Base-by-base conservation (phyloP, 1,140 invertebrate genomes). In the Latrodectus geometricus region DNA sequence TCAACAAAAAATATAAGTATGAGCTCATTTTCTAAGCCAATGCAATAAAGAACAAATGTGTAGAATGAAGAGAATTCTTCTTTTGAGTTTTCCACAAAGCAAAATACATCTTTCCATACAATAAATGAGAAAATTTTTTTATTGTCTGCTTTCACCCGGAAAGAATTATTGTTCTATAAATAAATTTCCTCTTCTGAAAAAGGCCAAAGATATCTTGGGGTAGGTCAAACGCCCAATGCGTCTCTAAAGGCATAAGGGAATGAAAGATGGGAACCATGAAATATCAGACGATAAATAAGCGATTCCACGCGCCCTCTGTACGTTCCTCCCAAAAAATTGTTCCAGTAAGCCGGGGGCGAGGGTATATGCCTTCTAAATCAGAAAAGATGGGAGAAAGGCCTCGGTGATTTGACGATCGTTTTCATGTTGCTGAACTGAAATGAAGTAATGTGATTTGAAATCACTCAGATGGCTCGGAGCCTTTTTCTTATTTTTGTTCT, bases 371-470 rank as follows among this genome's bases (percentile, higher is more conserved):
- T 52, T 23, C 48, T 75, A 84, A 84, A 84, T 84, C 81, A 84
- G 50, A 74, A 65, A 72, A 70, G 61, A 50, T 48, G 73, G 61
- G 35, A 48, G 73, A 52, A 48, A 65, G 56, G 81, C 23, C 54
- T 68, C 61, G 81, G 81, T 84, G 73, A 84, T 76, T 84, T 84
- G 81, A 75, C 81, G 81, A 84, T 68, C 72, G 73, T 68, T 76
- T 23, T 75, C 81, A 52, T 75, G 69, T 54, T 76, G 48, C 50
- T 35, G 73, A 84, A 75, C 21, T 75, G 73, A 84, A 84, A 50
- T 75, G 73, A 84, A 84, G 49, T 66, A 23, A 76, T 66, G 56
- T 17, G n/a, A 17, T 68, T 35, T 35, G 35, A 35, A 35, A 35
- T 35, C 35, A 35, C 35, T 35, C 35, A 35, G 35, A 35, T 35